A percentile compares a stretch with the other conserved stretches of the same genome.
These are phyloP conservation scores for Epinephelus awoara DNA, from an alignment of 2,797 vertebrate species.

Conservation along the genomic window DNA sequence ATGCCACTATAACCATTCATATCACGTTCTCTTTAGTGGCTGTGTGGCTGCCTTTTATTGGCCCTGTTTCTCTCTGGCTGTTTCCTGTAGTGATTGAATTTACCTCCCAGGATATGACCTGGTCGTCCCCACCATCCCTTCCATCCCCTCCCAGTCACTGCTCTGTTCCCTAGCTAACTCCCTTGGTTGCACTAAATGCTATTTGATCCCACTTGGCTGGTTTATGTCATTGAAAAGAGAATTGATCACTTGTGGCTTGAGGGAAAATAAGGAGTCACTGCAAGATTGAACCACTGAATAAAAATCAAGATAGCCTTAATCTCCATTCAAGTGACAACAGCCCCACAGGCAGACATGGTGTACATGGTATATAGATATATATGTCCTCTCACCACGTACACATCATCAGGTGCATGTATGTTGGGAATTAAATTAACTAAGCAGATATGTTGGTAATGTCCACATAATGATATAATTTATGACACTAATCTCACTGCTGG, in stretches of 20 bases:
- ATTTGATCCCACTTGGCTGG: constrained; percentile 53
- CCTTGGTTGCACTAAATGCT: constrained; percentile 49
- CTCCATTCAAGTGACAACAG: constrained; percentile 24
- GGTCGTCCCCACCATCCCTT: constrained; percentile 44
- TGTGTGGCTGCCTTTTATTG: constrained; percentile 66
- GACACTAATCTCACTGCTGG: constrained; percentile 16
- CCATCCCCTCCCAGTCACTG: constrained; percentile 14
- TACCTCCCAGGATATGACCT: constrained; percentile 76
- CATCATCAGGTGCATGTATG: background rate
- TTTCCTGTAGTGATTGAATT: constrained; percentile 83
- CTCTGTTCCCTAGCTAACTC: constrained; percentile 28
- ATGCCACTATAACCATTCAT: constrained; percentile 55
- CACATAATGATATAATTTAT: constrained; percentile 17
- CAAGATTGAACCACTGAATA: constrained; percentile 38
- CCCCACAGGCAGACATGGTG: background rate
- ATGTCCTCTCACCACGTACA: constrained; percentile 8
- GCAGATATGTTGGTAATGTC: background rate
- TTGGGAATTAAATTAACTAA: background rate
- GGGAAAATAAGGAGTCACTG: constrained; percentile 44
- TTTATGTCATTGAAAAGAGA: constrained; percentile 65
- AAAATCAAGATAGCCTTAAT: constrained; percentile 47
- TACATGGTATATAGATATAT: background rate
- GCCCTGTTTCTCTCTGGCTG: constrained; percentile 55
- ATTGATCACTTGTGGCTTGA: constrained; percentile 59
- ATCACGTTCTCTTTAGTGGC: constrained; percentile 57